phyloP scores from a whole-genome alignment of 2,888 invertebrate genomes.

The Luperina testacea region DNA sequence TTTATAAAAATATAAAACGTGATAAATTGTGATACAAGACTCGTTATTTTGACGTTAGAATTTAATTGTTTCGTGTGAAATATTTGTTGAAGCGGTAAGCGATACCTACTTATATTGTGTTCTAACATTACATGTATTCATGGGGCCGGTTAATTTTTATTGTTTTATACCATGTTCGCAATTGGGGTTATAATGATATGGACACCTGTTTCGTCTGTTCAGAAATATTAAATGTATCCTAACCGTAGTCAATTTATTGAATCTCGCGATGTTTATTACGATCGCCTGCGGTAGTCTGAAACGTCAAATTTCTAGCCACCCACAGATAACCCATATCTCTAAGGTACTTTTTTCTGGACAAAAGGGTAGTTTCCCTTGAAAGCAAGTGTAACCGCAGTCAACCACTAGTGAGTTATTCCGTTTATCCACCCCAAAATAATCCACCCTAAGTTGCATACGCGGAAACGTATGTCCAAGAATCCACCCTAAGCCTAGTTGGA shows the following conservation, averaged over 20 bases:
- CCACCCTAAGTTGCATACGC: no score
- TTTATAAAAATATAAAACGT: background rate
- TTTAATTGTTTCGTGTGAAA: background rate
- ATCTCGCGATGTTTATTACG: background rate
- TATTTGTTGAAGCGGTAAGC: background rate
- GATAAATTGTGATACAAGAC: slow-evolving; percentile 2
- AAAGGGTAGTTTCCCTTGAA: background rate
- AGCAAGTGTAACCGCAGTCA: background rate
- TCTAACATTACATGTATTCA: background rate
- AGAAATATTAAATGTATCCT: background rate
- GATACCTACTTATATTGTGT: background rate
- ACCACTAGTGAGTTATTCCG: no score
- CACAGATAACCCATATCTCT: background rate
- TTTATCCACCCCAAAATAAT: no score
- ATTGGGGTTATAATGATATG: background rate
- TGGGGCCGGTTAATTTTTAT: background rate
- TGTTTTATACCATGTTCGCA: background rate
- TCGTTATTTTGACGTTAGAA: background rate
- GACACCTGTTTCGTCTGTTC: background rate
- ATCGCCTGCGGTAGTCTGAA: background rate
- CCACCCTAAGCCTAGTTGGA: no score
- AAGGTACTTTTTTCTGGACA: no score
- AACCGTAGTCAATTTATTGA: background rate
- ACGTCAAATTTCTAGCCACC: background rate
- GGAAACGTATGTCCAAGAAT: no score